Evolutionary conservation across 1,140 invertebrate species (phyloP).

Genomic region (Charaxes varanes): DNA sequence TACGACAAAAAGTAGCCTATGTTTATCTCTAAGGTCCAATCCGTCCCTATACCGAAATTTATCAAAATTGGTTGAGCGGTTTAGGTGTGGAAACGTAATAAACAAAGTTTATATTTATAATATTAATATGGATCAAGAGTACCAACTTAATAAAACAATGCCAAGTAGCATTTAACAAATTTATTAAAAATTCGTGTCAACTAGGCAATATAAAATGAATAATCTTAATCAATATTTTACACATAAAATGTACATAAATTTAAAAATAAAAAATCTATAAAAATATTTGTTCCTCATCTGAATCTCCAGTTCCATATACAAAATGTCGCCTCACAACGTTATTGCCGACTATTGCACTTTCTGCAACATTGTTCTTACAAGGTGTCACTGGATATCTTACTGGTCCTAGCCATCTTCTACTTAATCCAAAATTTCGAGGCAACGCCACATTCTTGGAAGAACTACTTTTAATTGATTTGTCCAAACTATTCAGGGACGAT

Average conservation of each 20-base stretch:
- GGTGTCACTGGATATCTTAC: slow-evolving; percentile 78
- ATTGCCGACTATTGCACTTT: slow-evolving; percentile 41
- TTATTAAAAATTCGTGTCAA: not conserved
- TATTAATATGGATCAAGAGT: too few species aligned
- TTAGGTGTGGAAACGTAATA: too few species aligned
- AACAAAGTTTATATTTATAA: too few species aligned
- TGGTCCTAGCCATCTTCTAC: slow-evolving; percentile 75
- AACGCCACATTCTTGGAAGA: slow-evolving; percentile 61
- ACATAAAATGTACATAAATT: too few species aligned
- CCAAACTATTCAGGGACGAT: slow-evolving; percentile 52
- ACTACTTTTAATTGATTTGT: slow-evolving; percentile 48
- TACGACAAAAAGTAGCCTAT: too few species aligned
- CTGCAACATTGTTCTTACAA: slow-evolving; percentile 52
- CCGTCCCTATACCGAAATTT: too few species aligned
- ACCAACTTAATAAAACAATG: too few species aligned
- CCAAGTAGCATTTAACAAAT: too few species aligned
- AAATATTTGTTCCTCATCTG: slow-evolving; percentile 73
- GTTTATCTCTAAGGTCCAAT: too few species aligned
- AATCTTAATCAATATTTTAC: too few species aligned
- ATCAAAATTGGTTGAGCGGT: too few species aligned
- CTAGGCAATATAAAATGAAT: too few species aligned
- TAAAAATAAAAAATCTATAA: slow-evolving; percentile 44
- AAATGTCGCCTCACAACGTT: slow-evolving; percentile 58
- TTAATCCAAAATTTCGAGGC: slow-evolving; percentile 72
- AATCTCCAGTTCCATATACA: slow-evolving; percentile 66